Evolutionary conservation across 2,113 vertebrate genomes (phyloP).

Genomic region (Cervus canadensis): DNA sequence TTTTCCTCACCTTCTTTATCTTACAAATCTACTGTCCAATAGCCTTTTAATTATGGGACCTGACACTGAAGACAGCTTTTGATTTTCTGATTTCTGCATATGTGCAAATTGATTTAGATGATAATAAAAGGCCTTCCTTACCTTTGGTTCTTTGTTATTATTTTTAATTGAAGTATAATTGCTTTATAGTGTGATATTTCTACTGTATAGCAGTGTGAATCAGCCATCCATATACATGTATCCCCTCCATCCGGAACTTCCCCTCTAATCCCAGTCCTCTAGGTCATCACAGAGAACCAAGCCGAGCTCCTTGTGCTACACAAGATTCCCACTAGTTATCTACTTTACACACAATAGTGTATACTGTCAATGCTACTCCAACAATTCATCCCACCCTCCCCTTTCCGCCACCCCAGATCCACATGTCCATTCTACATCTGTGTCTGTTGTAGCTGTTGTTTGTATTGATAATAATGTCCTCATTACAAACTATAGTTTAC

Average conservation of each 20-base stretch:
- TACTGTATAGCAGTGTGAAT: background rate
- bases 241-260: background rate
- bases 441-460: background rate
- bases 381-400: background rate
- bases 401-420: background rate
- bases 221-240: background rate
- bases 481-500: background rate
- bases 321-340: background rate
- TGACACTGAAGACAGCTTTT: background rate
- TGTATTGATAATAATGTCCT: background rate
- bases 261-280: background rate
- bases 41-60: background rate
- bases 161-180: background rate
- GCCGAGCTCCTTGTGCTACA: background rate
- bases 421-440: background rate
- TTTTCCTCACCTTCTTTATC: background rate
- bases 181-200: background rate
- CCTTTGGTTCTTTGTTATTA: background rate
- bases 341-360: background rate
- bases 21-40: background rate
- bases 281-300: background rate
- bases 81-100: background rate
- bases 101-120: background rate
- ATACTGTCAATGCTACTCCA: background rate
- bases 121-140: background rate